phyloP scores from a whole-genome alignment of 1,140 invertebrate genomes.

The Conus ventricosus region DNA sequence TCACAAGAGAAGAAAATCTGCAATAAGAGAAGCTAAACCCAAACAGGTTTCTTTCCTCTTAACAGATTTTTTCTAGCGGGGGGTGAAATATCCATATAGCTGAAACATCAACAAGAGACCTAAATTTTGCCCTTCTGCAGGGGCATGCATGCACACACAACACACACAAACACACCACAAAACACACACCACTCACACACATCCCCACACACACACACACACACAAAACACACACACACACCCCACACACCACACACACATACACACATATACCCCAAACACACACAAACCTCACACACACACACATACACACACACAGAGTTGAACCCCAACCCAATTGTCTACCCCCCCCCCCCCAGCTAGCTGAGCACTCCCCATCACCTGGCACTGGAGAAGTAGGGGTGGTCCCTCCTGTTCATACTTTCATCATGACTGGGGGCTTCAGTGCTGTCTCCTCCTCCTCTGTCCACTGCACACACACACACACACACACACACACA shows the following conservation, averaged over 20 bases:
- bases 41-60: too few relatives aligned
- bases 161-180: too few relatives aligned
- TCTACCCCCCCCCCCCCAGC: constrained; percentile 53
- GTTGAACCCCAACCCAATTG: constrained; percentile 25
- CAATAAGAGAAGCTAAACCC: too few relatives aligned
- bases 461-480: constrained; percentile 80
- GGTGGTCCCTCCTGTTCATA: constrained; percentile 95
- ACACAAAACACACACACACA: not conserved
- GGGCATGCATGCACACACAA: too few relatives aligned
- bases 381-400: constrained; percentile 93
- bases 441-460: constrained; percentile 90
- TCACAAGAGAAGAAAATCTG: too few relatives aligned
- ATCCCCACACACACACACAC: not conserved
- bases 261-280: not conserved
- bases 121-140: too few relatives aligned
- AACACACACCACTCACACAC: too few relatives aligned
- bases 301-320: not conserved
- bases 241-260: not conserved
- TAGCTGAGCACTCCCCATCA: constrained; percentile 54
- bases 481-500: too few relatives aligned
- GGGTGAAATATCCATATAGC: too few relatives aligned
- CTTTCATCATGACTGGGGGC: constrained; percentile 88
- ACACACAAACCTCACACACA: too few relatives aligned
- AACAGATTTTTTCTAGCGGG: too few relatives aligned
- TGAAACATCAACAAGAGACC: too few relatives aligned